These are phyloP conservation scores for Palaemon carinicauda DNA, from an alignment of 1,140 invertebrate genomes.

Conservation along the genomic window DNA sequence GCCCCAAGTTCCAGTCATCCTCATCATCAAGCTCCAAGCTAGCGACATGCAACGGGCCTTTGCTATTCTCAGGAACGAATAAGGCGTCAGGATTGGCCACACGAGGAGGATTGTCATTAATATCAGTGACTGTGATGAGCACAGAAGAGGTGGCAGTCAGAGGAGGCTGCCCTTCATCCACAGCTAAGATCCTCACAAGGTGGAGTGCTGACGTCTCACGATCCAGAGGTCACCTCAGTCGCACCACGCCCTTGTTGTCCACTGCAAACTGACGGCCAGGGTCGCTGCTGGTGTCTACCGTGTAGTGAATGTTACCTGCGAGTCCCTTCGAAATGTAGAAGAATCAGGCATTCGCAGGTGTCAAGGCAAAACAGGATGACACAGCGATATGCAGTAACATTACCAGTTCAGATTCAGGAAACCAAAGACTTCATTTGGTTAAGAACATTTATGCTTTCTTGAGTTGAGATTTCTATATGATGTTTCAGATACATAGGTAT, in stretches of 20 bases:
- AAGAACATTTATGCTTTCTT: too few species aligned
- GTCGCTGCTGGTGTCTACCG: constrained; percentile 76
- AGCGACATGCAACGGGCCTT: not conserved
- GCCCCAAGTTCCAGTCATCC: constrained; percentile 45
- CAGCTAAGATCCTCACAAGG: constrained; percentile 71
- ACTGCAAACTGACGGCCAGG: constrained; percentile 79
- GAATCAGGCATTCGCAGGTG: not conserved
- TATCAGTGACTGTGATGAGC: constrained; percentile 85
- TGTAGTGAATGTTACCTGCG: constrained; percentile 82
- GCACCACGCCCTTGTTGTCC: constrained; percentile 80
- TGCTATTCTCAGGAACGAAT: constrained; percentile 35
- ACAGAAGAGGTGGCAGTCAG: constrained; percentile 68
- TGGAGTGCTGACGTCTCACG: constrained; percentile 60
- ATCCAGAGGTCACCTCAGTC: constrained; percentile 63
- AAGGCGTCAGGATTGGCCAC: constrained; percentile 17
- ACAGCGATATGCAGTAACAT: too few species aligned
- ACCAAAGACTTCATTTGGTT: too few species aligned
- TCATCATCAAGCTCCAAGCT: constrained; percentile 28
- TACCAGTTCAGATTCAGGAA: too few species aligned
- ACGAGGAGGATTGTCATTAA: constrained; percentile 86
- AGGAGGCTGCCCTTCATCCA: constrained; percentile 65
- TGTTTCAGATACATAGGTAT: too few species aligned
- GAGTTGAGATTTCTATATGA: too few species aligned
- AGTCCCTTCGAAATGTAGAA: constrained; percentile 66
- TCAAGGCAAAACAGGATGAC: not conserved